phyloP scores from a whole-genome alignment of 2,888 invertebrate genomes.

The Dicyrtomina minuta region DNA sequence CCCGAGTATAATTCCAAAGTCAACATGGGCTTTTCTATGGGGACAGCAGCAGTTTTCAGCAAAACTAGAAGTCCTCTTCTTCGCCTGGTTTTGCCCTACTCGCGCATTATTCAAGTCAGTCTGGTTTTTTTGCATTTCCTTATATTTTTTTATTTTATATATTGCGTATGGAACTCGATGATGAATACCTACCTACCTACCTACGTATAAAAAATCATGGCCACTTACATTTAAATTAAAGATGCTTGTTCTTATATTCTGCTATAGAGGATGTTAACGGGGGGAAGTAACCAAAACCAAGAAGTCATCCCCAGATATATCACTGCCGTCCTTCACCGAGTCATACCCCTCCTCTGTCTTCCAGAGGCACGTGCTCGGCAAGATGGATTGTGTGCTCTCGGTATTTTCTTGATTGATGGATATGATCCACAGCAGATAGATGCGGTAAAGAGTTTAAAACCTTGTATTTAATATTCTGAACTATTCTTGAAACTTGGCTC shows the following conservation, averaged over 20 bases:
- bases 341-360: conserved; percentile 19
- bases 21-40: conserved; percentile 54
- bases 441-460: too few species aligned
- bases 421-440: conserved; percentile 25
- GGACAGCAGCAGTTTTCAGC: conserved; percentile 55
- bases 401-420: conserved; percentile 26
- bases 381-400: conserved; percentile 21
- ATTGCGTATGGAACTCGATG: too few species aligned
- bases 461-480: too few species aligned
- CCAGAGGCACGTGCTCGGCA: conserved; percentile 17
- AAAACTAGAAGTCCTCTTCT: conserved; percentile 34
- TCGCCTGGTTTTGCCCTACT: conserved; percentile 2
- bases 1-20: conserved; percentile 53
- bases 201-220: too few species aligned
- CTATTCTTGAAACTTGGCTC: too few species aligned
- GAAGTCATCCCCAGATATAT: conserved; percentile 23
- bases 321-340: conserved; percentile 4
- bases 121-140: background rate
- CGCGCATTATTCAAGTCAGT: conserved; percentile 11
- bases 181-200: too few species aligned
- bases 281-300: conserved; percentile 8
- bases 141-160: too few species aligned
- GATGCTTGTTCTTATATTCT: too few species aligned
- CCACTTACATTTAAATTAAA: too few species aligned
- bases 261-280: conserved; percentile 1